Evolutionary conservation across 2,113 vertebrate species (phyloP).

Genomic region (Arvicanthis niloticus): DNA sequence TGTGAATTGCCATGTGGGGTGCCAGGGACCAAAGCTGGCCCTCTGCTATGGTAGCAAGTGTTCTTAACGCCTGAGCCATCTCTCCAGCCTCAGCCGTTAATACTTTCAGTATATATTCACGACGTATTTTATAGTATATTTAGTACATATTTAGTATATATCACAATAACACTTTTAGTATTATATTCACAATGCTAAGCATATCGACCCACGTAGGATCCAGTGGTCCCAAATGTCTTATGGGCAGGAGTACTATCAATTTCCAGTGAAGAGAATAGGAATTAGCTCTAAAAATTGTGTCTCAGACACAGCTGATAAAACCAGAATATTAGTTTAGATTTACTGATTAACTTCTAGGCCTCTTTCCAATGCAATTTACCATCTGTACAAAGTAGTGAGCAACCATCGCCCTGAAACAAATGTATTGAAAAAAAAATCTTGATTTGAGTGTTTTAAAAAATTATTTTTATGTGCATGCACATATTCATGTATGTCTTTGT

Average conservation of each 20-base stretch:
- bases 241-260: not conserved
- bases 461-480: not conserved
- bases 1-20: not conserved
- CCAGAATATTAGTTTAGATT: slow-evolving; percentile 11
- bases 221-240: not conserved
- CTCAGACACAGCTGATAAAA: slow-evolving; percentile 11
- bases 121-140: not conserved
- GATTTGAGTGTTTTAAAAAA: slow-evolving; percentile 13
- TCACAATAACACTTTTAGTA: not conserved
- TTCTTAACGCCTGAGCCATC: not conserved
- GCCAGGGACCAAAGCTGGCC: not conserved
- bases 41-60: not conserved
- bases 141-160: too few species aligned
- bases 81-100: not conserved
- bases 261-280: slow-evolving; percentile 21
- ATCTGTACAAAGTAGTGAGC: not conserved
- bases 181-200: not conserved
- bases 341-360: not conserved
- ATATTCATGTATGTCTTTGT: not conserved
- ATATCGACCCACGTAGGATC: slow-evolving; percentile 31
- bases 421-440: not conserved
- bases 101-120: not conserved
- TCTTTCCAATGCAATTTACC: slow-evolving; percentile 24
- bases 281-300: slow-evolving; percentile 27
- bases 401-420: not conserved